Evolutionary conservation across 2,113 vertebrate species (phyloP).

Genomic region (Alosa alosa): DNA sequence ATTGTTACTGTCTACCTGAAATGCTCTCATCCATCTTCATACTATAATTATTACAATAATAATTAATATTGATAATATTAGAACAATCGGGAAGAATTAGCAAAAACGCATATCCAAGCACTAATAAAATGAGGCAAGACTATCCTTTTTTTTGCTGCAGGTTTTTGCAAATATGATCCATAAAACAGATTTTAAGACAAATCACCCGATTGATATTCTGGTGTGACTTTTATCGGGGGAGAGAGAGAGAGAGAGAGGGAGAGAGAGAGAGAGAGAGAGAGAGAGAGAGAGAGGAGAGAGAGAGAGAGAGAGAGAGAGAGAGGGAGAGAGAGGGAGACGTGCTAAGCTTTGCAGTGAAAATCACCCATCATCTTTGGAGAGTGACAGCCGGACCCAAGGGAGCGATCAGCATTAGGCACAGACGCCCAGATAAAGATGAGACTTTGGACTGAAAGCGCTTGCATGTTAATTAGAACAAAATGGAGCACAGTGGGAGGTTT

Average conservation of each 20-base stretch:
- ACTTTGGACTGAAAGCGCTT: constrained; percentile 47
- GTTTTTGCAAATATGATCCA: not conserved
- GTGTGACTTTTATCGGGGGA: not conserved
- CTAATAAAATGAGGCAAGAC: not conserved
- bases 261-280: not conserved
- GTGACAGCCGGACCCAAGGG: not conserved
- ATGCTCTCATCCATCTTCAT: not conserved
- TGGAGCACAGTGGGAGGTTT: constrained; percentile 21
- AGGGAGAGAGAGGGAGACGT: not conserved
- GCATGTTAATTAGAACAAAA: constrained; percentile 51
- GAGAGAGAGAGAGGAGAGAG: not conserved
- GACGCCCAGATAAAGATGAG: constrained; percentile 41
- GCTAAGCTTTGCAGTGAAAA: not conserved
- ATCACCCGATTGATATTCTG: not conserved
- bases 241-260: not conserved
- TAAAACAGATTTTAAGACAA: too few relatives aligned
- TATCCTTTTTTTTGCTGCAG: not conserved
- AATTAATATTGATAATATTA: not conserved
- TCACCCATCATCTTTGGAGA: constrained; percentile 13
- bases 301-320: not conserved
- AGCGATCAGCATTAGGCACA: constrained; percentile 11
- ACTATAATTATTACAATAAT: not conserved
- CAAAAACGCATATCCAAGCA: not conserved
- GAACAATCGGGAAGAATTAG: not conserved
- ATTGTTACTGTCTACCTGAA: not conserved